Base-by-base conservation (phyloP, 2,888 invertebrate genomes). In the Synanthedon myopaeformis region DNA sequence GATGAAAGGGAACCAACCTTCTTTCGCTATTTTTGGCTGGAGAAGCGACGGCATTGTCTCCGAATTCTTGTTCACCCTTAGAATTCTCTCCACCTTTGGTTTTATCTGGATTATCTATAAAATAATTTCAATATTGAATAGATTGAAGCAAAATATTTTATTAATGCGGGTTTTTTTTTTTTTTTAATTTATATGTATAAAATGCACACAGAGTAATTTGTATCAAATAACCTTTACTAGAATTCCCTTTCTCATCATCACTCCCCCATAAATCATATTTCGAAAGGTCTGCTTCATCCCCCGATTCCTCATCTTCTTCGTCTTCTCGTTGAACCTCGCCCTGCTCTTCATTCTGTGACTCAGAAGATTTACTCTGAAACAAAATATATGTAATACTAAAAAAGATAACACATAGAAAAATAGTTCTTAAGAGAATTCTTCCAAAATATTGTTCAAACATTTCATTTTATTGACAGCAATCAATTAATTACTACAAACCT, bases 251-350 rank as follows among this genome's bases (percentile, higher is more conserved):
- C 55, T 89, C 90, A 51, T 89, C 90, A 57, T 91, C 92, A 60
- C 89, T 90, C 56, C 92, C 93, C 91, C 93, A 93, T 49, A 94
- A 82, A 70, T 94, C 93, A 74, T 94, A 95, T 72, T 94, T 94
- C 23, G 93, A 92, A 51, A 94, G 84, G 74, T 94, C 94, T 11
- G 89, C 93, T 53, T 88, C 87, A 54, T 91, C 91, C 0, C 90
- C 91, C 0, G 90, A 89, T 54, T 90, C 90, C 52, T 89, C 89
- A 6, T 90, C 91, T 0, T 90, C 90, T 0, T 91, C 91, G 1
- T 89, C 89, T 4, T 82, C 89, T 3, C 35, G 35, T 10, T 35
- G 8, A 0, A 82, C 89, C 2, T 74, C 89, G 0, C 76, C 85
- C 12, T 51, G 42, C 4, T 80, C 86, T 1, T 79, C 81, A 6